Evolutionary conservation across 2,797 vertebrate genomes (phyloP), one percentile per base, ranked within the genome.

Genomic region (Chaenodraco wilsoni): DNA sequence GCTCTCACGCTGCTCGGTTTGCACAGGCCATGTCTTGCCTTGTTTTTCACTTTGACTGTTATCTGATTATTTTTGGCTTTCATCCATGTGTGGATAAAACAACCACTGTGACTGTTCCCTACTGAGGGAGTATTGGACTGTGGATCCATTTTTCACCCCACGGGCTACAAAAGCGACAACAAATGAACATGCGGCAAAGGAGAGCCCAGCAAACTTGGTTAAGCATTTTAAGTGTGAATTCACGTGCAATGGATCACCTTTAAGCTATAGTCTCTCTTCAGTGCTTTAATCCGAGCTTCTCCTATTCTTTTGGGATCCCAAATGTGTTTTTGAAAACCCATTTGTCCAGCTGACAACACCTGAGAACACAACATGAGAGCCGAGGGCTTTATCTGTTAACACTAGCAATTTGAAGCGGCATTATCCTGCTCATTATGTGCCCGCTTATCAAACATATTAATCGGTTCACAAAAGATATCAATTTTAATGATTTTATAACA

Each of bases 401-500:
- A 63, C 64, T 8, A 23, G 52, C 77, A 60, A 77, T 59, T 71
- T 70, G 49, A 74, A 78, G 58, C 74, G 37, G 68, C 50, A 57
- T 79, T 78, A 76, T 78, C 64, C 52, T 70, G 9, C 61, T 66
- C 65, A 72, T 75, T 82, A 84, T 76, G 59, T 14, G 49, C 19
- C 63, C 62, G 56, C 68, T 81, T 79, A 81, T 84, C 66, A 82
- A 75, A 69, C 65, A 69, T 69, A 69, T 78, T 78, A 66, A 76
- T 85, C 72, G 67, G 67, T 84, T 51, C 33, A 56, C 45, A 61
- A 19, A 44, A 74, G 61, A 74, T 70, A 69, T 66, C 3, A 4
- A 57, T 85, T 81, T 78, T 72, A 78, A 76, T 72, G 69, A 78
- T 78, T 84, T 66, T 65, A 80, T 82, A 75, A 83, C 49, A 64